Conservation (phyloP, 2,888 invertebrate species). For the Acrobasis suavella region DNA sequence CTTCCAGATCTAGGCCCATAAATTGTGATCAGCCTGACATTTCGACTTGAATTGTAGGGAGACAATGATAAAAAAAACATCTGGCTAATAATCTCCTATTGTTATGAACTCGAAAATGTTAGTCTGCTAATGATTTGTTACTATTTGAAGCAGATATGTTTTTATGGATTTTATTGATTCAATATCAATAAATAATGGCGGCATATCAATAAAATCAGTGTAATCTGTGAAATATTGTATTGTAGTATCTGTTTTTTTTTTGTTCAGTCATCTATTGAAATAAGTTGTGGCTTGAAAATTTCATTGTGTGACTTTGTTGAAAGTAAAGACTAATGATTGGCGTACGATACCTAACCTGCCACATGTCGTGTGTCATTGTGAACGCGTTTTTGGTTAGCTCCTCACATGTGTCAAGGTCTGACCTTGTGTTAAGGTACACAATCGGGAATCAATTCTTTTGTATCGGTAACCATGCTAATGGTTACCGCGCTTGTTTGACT, state of each 20-base stretch:
- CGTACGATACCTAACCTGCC: slow-evolving; percentile 12
- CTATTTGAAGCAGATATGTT: neutral
- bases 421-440: slow-evolving; percentile 55
- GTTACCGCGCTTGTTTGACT: slow-evolving; percentile 7
- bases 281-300: too few relatives aligned
- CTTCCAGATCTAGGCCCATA: neutral
- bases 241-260: neutral
- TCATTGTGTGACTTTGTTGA: neutral
- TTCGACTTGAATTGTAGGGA: neutral
- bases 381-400: slow-evolving; percentile 47
- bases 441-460: slow-evolving; percentile 52
- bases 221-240: neutral
- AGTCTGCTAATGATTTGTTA: too few relatives aligned
- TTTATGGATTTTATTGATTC: neutral
- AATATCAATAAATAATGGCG: neutral
- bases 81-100: too few relatives aligned
- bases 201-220: too few relatives aligned
- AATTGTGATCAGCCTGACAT: neutral
- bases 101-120: too few relatives aligned
- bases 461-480: slow-evolving; percentile 17
- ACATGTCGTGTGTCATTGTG: slow-evolving; percentile 46
- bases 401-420: slow-evolving; percentile 55
- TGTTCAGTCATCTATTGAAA: neutral
- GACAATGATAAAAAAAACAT: neutral
- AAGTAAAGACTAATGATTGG: slow-evolving; percentile 7